Evolutionary conservation across 2,888 invertebrate species (phyloP).

Genomic region (Phalera bucephala): DNA sequence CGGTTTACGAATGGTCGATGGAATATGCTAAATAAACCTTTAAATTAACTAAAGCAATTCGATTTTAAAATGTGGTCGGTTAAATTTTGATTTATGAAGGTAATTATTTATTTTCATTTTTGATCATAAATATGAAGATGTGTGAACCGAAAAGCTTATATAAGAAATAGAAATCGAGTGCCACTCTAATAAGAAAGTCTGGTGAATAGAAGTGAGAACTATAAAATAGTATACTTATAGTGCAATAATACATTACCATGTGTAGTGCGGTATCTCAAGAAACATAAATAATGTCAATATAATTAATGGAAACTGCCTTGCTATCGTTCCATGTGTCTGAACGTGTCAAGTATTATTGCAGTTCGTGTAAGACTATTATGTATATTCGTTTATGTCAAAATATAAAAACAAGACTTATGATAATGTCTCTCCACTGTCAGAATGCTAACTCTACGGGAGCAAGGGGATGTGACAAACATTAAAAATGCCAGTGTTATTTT

Average conservation of each 20-base stretch:
- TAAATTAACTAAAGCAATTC: too few species aligned
- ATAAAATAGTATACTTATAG: neutral
- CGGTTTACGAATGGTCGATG: too few species aligned
- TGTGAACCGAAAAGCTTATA: too few species aligned
- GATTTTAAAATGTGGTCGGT: too few species aligned
- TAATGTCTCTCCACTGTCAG: conserved; percentile 27
- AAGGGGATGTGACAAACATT: conserved; percentile 63
- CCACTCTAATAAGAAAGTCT: too few species aligned
- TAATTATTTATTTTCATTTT: too few species aligned
- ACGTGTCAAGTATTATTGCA: conserved; percentile 29
- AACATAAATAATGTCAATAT: conserved; percentile 47
- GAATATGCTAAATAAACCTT: too few species aligned
- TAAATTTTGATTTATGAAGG: too few species aligned
- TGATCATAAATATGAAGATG: too few species aligned
- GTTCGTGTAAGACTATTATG: conserved; percentile 69
- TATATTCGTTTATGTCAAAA: conserved; percentile 28
- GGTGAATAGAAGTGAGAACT: too few species aligned
- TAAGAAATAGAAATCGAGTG: too few species aligned
- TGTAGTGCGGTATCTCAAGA: conserved; percentile 12
- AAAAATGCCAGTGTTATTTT: conserved; percentile 81
- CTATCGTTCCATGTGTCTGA: conserved; percentile 14
- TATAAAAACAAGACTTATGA: conserved; percentile 81
- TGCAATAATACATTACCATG: conserved; percentile 19
- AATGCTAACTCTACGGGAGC: conserved; percentile 42
- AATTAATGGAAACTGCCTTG: conserved; percentile 46